Base-by-base conservation (phyloP, 2,888 invertebrate species). In the Choreutis nemorana region DNA sequence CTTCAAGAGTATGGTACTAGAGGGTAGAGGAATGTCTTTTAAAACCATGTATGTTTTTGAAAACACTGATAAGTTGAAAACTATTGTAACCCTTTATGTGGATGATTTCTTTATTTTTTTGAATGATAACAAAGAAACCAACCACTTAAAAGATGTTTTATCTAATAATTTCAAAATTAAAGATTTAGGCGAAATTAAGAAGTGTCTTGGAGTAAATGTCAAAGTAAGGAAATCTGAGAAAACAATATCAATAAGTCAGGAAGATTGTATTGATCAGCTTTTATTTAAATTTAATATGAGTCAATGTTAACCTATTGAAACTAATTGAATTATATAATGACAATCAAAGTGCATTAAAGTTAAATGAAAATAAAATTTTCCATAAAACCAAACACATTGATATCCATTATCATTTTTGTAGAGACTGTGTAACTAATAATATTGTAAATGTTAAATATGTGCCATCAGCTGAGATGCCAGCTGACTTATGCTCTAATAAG, bases 91-190 rank as follows among this genome's bases (percentile, higher is more conserved):
- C 5, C 8, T 18, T 5, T 18, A 18, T 18, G 18, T 18, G 8
- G 18, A 18, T 18, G 18, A 18, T 18, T 18, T 18, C 8, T 18
- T 18, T 8, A 18, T 6, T 6, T 18, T 18, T 18, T 18, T 8
- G 8, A 18, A 18, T 18, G 18, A 18, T 18, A 18, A 18, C 5
- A 8, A 6, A 6, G 18, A 18, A 8, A 18, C 18, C 18, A 8
- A 18, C 5, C 8, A 8, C 8, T 18, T 18, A 18, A 18, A 18
- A 18, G 8, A 18, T 18, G 8, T 18, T 6, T 18, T 18, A 18
- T 18, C 18, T 18, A 18, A 5, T 6, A 34, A 34, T 22, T 41
- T 41, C 35, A 37, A 33, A 21, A 39, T 40, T 9, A 40, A 40
- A 30, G 23, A 38, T 24, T 30, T 39, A 14, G 39, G 40, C 4